Conservation (phyloP, 2,797 vertebrate species). For the Oreortyx pictus region DNA sequence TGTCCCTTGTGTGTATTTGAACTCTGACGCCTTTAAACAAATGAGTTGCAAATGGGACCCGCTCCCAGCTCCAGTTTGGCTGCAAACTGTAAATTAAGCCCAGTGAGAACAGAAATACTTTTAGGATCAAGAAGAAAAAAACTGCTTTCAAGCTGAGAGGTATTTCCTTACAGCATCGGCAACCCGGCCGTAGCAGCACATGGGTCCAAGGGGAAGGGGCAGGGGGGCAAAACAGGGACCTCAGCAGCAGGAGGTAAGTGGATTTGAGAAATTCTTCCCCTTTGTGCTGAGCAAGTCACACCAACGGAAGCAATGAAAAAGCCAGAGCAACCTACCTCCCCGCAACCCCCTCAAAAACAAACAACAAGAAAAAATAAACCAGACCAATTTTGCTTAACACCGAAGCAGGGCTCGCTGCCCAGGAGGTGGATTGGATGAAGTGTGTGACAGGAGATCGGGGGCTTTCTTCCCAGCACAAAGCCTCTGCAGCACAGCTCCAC, state of each 20-base stretch:
- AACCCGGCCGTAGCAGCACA: rapidly evolving
- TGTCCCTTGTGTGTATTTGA: neutral
- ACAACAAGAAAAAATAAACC: neutral
- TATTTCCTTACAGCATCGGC: rapidly evolving
- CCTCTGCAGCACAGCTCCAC: neutral
- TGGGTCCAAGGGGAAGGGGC: neutral
- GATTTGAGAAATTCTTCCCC: neutral
- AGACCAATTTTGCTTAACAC: neutral
- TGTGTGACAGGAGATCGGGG: neutral
- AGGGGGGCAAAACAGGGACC: neutral
- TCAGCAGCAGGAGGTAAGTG: neutral
- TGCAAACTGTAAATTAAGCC: slow-evolving; percentile 28
- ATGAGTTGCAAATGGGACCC: slow-evolving; percentile 35
- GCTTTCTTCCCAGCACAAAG: rapidly evolving
- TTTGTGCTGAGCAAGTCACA: rapidly evolving
- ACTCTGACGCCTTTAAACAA: slow-evolving; percentile 16
- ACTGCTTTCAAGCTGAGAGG: neutral
- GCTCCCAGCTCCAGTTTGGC: slow-evolving; percentile 30
- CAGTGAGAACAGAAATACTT: neutral
- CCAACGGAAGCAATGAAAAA: neutral
- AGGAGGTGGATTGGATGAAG: neutral
- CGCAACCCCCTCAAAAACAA: neutral
- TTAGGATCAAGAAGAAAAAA: neutral
- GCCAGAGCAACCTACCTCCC: neutral
- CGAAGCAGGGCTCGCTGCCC: neutral